Base-by-base conservation (phyloP, 2,888 invertebrate genomes). In the Clistopyga incitator region DNA sequence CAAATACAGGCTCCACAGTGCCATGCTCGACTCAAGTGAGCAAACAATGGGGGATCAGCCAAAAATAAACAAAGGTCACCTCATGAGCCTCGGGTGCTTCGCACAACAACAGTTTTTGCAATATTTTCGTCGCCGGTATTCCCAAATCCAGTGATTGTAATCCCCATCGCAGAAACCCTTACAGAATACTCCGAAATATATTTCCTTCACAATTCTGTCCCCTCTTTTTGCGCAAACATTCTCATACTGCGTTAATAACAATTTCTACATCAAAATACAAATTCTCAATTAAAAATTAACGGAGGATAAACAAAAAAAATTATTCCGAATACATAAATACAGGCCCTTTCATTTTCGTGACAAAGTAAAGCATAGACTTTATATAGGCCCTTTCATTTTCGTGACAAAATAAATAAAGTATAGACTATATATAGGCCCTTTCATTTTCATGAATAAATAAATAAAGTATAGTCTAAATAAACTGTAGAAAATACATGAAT, bases 61-160 rank as follows among this genome's bases (percentile, higher is more conserved):
- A 84, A 83, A 78, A 74, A 70, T 81, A 84, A 84, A 84, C 78
- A 84, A 81, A 67, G 42, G 70, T 71, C 76, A 76, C 75, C 75
- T 61, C 15, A 68, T 23, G 42, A 38, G 18, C 52, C 74, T 52
- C 71, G 52, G 34, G 54, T 71, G 29, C 54, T 45, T 42, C 13
- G 50, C 64, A 23, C 50, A 45, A 70, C 59, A 64, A 68, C 61
- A 70, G 81, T 84, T 81, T 81, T 84, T 84, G n/a, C 84, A 70
- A 78, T 81, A 71, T 81, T 78, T 84, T 75, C 84, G 52, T 75
- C 38, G 13, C 29, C 23, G 15, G 23, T 23, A 11, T 50, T 81
- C 54, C 78, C 56, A 13, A 10, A 75, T 52, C 23, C 6, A 15
- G 47, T 20, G 56, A 81, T 75, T 81, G 25, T 64, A 70, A 70